Evolutionary conservation across 2,797 vertebrate genomes (phyloP).

Genomic region (Tangara arthus): DNA sequence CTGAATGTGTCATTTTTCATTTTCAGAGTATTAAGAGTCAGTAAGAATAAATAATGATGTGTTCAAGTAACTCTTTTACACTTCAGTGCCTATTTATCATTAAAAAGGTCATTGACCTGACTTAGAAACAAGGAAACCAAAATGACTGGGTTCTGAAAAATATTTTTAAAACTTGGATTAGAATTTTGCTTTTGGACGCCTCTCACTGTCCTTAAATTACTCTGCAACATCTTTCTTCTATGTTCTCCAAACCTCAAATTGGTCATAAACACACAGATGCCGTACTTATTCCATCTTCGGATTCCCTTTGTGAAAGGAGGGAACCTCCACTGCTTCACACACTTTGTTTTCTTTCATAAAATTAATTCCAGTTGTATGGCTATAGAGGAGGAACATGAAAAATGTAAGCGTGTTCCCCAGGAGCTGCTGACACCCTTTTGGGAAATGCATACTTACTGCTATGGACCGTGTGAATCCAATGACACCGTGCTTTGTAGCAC

Average conservation of each 20-base stretch:
- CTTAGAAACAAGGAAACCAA: background rate
- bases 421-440: background rate
- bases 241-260: background rate
- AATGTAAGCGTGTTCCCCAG: background rate
- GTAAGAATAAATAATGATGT: background rate
- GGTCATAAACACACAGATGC: background rate
- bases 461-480: constrained; percentile 93
- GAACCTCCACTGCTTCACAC: background rate
- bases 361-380: background rate
- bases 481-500: constrained; percentile 93
- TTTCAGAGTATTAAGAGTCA: background rate
- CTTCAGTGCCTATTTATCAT: background rate
- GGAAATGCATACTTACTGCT: constrained; percentile 82
- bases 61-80: background rate
- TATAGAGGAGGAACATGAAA: background rate
- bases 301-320: background rate
- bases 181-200: background rate
- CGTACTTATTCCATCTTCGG: background rate
- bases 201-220: background rate
- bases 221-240: background rate
- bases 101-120: background rate
- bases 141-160: background rate
- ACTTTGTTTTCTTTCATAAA: background rate
- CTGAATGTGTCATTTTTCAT: background rate
- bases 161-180: background rate